Conservation (phyloP, 2,113 vertebrate species). For the Lethenteron reissneri region DNA sequence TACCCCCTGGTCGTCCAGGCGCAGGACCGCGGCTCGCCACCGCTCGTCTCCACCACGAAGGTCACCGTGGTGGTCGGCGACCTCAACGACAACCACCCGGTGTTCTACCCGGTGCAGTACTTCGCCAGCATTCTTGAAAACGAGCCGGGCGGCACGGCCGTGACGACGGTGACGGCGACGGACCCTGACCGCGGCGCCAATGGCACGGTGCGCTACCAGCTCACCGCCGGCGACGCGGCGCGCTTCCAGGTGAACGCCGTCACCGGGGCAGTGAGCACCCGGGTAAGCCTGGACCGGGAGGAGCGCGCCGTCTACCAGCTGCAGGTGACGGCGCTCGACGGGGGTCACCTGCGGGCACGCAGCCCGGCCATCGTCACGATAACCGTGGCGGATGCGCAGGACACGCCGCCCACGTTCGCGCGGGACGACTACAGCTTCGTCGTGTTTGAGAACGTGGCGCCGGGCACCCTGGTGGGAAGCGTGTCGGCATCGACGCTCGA, state of each 20-base stretch:
- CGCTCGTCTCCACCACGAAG: constrained; percentile 36
- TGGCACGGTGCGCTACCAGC: constrained; percentile 59
- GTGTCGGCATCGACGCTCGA: constrained; percentile 69
- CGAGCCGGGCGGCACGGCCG: constrained; percentile 52
- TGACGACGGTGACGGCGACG: constrained; percentile 52
- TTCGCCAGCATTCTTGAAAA: constrained; percentile 87
- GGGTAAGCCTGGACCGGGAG: constrained; percentile 62
- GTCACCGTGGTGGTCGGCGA: constrained; percentile 63
- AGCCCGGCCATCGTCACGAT: constrained; percentile 69
- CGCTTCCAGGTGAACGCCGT: constrained; percentile 58
- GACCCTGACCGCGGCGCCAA: constrained; percentile 67
- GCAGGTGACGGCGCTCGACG: constrained; percentile 46
- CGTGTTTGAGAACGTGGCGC: constrained; percentile 74
- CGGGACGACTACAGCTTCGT: constrained; percentile 72
- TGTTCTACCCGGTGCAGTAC: constrained; percentile 83
- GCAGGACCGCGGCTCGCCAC: constrained; percentile 48
- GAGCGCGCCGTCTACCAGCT: constrained; percentile 76
- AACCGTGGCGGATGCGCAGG: constrained; percentile 76
- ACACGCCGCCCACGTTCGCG: constrained; percentile 67
- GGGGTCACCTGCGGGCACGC: constrained; percentile 49
- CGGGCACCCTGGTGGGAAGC: constrained; percentile 50
- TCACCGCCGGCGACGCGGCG: constrained; percentile 55
- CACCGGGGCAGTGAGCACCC: constrained; percentile 55
- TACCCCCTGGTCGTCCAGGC: constrained; percentile 50
- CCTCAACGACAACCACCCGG: constrained; percentile 73